Evolutionary conservation across 2,888 invertebrate genomes (phyloP).

Genomic region (Atethmia centrago): DNA sequence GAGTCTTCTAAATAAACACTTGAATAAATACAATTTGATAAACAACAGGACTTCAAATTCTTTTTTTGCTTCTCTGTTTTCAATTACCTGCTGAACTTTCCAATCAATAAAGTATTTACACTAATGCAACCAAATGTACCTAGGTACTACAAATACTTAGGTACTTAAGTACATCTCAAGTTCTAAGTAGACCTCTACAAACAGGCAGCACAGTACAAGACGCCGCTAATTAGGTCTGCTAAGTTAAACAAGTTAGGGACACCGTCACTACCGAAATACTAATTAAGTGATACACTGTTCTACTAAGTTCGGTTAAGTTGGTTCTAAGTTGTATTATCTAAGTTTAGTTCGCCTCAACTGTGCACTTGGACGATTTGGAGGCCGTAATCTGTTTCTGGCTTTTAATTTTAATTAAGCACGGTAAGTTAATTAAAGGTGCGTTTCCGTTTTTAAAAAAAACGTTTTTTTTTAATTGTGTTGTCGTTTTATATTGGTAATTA

Average conservation of each 20-base stretch:
- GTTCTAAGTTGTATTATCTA: slow-evolving; percentile 80
- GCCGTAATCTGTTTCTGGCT: slow-evolving; percentile 26
- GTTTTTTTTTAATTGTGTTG: slow-evolving; percentile 4
- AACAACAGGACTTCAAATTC: no score
- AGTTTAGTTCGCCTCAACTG: slow-evolving; percentile 64
- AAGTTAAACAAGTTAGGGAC: slow-evolving; percentile 81
- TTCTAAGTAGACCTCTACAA: slow-evolving; percentile 28
- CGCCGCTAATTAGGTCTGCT: slow-evolving; percentile 82
- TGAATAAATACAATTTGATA: background rate
- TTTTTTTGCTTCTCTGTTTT: background rate
- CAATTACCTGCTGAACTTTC: background rate
- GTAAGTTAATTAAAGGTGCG: slow-evolving; percentile 11
- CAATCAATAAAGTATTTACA: background rate
- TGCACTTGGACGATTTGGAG: slow-evolving; percentile 22
- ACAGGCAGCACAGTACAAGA: slow-evolving; percentile 64
- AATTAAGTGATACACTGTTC: slow-evolving; percentile 80
- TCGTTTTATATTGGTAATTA: background rate
- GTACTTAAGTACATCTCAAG: background rate
- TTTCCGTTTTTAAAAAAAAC: slow-evolving; percentile 10
- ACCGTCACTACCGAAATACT: slow-evolving; percentile 73
- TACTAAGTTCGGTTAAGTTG: slow-evolving; percentile 72
- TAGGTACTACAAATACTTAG: background rate
- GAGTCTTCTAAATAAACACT: no score
- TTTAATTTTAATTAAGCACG: slow-evolving; percentile 43
- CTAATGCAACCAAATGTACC: background rate